Conservation (phyloP, 30 jellyfish, hydroid and myxozoan genomes). For the Turritopsis dohrnii region DNA sequence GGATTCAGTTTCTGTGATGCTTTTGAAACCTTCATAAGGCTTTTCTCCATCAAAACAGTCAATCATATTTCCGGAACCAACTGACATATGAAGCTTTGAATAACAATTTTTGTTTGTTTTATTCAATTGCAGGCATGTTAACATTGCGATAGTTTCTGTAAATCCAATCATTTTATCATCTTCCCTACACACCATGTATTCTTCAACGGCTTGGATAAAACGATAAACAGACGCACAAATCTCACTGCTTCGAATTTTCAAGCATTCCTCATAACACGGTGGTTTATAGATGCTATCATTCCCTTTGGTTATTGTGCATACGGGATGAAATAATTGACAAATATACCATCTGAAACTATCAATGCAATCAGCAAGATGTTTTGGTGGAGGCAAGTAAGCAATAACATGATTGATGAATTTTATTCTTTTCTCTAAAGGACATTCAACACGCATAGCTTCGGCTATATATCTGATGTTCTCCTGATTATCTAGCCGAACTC, state of each 20-base stretch:
- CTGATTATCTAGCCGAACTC: background rate
- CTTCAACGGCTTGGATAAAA: background rate
- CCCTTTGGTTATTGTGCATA: background rate
- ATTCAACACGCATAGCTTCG: background rate
- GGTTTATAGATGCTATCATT: background rate
- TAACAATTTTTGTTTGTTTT: background rate
- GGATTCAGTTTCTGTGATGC: background rate
- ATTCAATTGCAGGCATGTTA: background rate
- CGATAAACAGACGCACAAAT: background rate
- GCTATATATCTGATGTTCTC: background rate
- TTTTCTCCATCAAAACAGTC: background rate
- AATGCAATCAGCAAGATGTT: background rate
- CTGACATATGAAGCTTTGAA: background rate
- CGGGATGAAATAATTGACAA: background rate
- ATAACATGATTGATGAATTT: background rate
- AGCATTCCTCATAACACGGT: background rate
- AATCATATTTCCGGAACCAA: background rate
- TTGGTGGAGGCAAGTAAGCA: background rate
- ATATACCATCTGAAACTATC: background rate
- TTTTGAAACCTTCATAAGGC: background rate
- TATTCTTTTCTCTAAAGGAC: background rate
- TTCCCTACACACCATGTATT: background rate
- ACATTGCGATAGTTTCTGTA: background rate
- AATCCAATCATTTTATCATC: background rate
- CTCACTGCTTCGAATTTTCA: background rate